Evolutionary conservation across 1,140 invertebrate genomes (phyloP).

Genomic region (Battus philenor): DNA sequence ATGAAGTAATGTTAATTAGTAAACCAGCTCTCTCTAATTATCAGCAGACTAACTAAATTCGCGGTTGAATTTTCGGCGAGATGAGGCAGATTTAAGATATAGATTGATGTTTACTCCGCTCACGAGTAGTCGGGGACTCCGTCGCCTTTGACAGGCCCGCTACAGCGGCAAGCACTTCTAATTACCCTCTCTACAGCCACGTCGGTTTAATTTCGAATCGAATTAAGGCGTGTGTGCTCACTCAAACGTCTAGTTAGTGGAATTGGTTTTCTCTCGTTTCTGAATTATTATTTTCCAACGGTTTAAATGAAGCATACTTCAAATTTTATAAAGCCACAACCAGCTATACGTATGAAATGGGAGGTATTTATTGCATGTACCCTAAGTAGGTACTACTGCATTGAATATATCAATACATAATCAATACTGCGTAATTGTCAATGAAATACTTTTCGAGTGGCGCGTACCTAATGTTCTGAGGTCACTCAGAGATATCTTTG

Average conservation of each 20-base stretch:
- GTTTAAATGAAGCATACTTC: too few species aligned
- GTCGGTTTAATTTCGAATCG: constrained; percentile 18
- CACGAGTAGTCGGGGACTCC: background rate
- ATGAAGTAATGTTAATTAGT: too few species aligned
- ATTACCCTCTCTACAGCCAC: constrained; percentile 18
- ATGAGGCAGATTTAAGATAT: background rate
- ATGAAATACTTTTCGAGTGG: too few species aligned
- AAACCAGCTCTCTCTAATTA: background rate
- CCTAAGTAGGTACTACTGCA: too few species aligned
- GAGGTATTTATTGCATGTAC: too few species aligned
- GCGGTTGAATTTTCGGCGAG: background rate
- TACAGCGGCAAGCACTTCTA: constrained; percentile 11
- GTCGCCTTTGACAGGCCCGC: constrained; percentile 6
- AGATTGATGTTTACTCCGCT: constrained; percentile 3
- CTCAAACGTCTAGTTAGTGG: background rate
- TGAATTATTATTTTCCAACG: background rate
- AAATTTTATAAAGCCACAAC: too few species aligned
- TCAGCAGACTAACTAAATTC: constrained; percentile 1
- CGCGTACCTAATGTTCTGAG: too few species aligned
- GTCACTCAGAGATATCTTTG: too few species aligned
- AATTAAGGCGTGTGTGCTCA: constrained; percentile 12
- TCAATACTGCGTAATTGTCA: too few species aligned
- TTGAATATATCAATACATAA: too few species aligned
- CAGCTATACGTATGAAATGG: too few species aligned
- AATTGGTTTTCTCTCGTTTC: background rate